Evolutionary conservation across 37 sponge, comb jelly and placozoan genomes (phyloP).

Genomic region (Bolinopsis microptera): DNA sequence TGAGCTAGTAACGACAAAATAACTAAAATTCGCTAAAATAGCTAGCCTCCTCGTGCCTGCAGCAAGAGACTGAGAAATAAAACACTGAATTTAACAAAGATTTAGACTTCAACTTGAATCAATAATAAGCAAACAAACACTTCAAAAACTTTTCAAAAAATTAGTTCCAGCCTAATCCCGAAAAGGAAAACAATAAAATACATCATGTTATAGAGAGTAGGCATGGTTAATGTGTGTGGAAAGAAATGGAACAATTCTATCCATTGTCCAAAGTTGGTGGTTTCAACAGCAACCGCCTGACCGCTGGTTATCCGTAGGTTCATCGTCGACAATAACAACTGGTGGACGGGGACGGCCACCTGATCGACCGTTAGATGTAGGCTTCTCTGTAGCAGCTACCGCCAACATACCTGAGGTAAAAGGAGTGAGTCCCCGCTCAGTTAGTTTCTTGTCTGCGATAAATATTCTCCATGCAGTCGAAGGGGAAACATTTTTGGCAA

Average conservation of each 20-base stretch:
- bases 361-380: neutral
- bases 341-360: conserved; percentile 14
- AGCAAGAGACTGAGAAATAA: neutral
- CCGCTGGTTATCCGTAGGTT: neutral
- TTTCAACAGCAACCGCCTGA: conserved; percentile 1
- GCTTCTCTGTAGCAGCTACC: neutral
- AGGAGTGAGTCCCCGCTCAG: no score
- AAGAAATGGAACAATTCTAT: neutral
- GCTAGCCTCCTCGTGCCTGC: no score
- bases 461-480: no score
- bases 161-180: neutral
- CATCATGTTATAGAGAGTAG: neutral
- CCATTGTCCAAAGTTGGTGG: neutral
- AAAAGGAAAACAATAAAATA: neutral
- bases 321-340: conserved; percentile 40
- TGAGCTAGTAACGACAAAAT: no score
- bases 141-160: neutral
- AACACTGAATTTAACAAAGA: neutral
- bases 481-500: no score
- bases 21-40: no score
- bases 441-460: no score
- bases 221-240: neutral
- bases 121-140: neutral
- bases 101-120: neutral
- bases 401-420: conserved; percentile 66